phyloP scores from a whole-genome alignment of 2,797 vertebrate genomes.

The Melanotaenia boesemani region DNA sequence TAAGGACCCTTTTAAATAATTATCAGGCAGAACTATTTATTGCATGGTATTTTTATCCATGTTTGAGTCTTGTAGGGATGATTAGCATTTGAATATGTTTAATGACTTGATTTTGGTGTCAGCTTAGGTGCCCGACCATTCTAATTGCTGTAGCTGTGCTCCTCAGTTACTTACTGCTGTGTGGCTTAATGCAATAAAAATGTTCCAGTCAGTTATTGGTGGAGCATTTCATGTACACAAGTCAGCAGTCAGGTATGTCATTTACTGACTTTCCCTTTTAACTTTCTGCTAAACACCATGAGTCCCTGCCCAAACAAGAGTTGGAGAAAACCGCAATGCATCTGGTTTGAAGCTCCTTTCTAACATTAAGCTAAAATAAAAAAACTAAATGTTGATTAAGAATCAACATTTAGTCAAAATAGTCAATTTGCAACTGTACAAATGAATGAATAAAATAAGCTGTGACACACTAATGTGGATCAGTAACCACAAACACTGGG shows the following conservation, averaged over 20 bases:
- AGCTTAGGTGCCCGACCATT: background rate
- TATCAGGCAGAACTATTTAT: constrained; percentile 1
- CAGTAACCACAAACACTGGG: no score
- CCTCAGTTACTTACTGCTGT: background rate
- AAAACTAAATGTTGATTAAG: background rate
- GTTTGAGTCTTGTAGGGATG: constrained; percentile 1
- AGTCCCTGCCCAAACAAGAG: background rate
- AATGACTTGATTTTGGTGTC: constrained; percentile 3
- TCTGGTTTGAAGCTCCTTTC: no score
- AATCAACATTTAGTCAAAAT: background rate
- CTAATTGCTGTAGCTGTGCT: background rate
- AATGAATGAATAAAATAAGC: background rate
- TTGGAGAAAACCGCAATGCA: background rate
- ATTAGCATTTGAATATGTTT: constrained; percentile 7
- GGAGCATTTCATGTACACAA: background rate
- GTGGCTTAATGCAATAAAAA: background rate
- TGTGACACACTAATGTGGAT: no score
- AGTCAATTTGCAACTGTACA: background rate
- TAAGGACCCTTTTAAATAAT: constrained; percentile 6
- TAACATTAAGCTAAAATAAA: background rate
- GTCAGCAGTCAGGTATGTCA: background rate
- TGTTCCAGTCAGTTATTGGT: background rate
- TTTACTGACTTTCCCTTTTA: no score
- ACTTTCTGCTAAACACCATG: background rate
- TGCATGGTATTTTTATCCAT: constrained; percentile 5